phyloP scores from a whole-genome alignment of 1,140 invertebrate genomes.

The Papilio glaucus region DNA sequence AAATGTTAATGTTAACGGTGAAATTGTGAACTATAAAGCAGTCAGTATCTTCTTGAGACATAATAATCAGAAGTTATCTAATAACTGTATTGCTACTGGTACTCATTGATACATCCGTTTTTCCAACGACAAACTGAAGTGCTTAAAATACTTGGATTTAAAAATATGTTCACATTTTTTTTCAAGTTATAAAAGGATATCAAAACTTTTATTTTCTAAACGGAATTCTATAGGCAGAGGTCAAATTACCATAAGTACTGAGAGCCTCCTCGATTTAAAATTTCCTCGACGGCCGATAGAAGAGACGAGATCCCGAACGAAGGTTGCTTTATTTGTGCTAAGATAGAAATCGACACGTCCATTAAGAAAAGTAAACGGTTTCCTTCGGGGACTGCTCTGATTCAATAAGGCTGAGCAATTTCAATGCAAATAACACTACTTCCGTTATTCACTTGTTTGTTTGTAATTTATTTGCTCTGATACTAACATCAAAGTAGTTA shows the following conservation, averaged over 20 bases:
- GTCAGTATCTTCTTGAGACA: too few relatives aligned
- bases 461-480: conserved; percentile 8
- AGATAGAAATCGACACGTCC: conserved; percentile 36
- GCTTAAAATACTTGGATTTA: too few relatives aligned
- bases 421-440: conserved; percentile 23
- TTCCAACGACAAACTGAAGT: too few relatives aligned
- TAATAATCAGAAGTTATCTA: too few relatives aligned
- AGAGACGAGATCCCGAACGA: conserved; percentile 4
- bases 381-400: conserved; percentile 2
- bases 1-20: too few relatives aligned
- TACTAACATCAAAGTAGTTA: conserved; percentile 3
- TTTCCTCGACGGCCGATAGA: conserved; percentile 28
- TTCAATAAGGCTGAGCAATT: conserved; percentile 26
- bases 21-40: too few relatives aligned
- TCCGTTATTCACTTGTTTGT: background rate
- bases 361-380: conserved; percentile 32
- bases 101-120: too few relatives aligned
- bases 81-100: too few relatives aligned
- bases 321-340: conserved; percentile 29
- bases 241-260: conserved; percentile 33
- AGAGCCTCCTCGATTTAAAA: conserved; percentile 18
- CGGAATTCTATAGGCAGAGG: conserved; percentile 20
- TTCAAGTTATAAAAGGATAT: background rate
- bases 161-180: too few relatives aligned
- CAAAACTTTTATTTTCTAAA: background rate